These are phyloP conservation scores for Seira musarum DNA, from an alignment of 2,888 invertebrate species.

Conservation along the genomic window DNA sequence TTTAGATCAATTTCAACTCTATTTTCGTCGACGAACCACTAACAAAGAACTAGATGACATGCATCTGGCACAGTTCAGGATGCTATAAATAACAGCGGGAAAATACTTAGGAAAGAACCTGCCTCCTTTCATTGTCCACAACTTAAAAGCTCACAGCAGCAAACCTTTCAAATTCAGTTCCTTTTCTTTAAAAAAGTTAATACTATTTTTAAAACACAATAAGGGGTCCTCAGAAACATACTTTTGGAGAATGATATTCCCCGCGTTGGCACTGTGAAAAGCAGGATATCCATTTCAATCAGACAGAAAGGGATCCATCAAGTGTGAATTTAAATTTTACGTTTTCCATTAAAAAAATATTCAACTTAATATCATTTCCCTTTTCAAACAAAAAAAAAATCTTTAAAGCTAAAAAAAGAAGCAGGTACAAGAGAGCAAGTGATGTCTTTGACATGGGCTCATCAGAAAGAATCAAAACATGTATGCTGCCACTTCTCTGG, in stretches of 20 bases:
- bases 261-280: not conserved
- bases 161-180: not conserved
- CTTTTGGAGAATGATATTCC: not conserved
- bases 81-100: not conserved
- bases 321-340: conserved; percentile 13
- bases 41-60: not conserved
- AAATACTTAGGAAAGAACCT: not conserved
- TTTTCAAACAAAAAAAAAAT: no score
- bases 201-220: conserved; percentile 41
- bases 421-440: not conserved
- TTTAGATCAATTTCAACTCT: not conserved
- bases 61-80: not conserved
- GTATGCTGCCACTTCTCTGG: no score
- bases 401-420: no score
- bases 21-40: not conserved
- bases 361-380: not conserved
- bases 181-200: not conserved
- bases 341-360: not conserved
- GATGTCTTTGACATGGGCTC: not conserved
- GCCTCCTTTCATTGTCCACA: no score
- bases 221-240: conserved; percentile 34
- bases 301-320: conserved; percentile 15
- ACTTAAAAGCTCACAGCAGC: no score
- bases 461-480: no score
- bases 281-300: not conserved